Percentiles rank a stretch among this genome's conserved stretches.
These are phyloP conservation scores for Coracopsis vasa DNA, from an alignment of 2,113 vertebrate species.

Conservation along the genomic window DNA sequence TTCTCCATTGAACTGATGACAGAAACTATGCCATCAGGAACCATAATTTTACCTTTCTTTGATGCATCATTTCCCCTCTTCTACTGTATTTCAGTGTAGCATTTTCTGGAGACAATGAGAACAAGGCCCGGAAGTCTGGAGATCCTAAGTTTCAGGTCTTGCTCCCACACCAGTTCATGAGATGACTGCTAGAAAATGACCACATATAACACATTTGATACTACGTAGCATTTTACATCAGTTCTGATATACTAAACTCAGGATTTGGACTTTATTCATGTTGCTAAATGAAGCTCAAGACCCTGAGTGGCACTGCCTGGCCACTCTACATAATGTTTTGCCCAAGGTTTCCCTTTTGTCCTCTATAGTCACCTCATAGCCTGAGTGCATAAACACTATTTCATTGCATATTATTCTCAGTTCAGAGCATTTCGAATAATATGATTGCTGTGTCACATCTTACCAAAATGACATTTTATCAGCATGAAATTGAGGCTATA, in stretches of 20 bases:
- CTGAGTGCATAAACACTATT: not conserved
- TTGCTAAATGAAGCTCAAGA: not conserved
- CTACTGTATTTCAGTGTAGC: not conserved
- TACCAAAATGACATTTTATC: conserved; percentile 16
- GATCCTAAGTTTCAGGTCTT: not conserved
- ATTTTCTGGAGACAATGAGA: not conserved
- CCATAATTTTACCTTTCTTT: not conserved
- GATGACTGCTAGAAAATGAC: not conserved
- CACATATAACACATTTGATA: not conserved
- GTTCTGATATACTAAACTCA: not conserved
- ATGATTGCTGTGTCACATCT: not conserved
- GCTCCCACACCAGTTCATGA: not conserved
- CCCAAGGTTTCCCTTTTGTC: not conserved
- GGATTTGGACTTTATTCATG: not conserved
- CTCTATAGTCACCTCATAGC: not conserved
- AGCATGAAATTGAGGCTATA: not conserved
- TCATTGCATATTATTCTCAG: not conserved
- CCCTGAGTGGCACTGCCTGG: not conserved
- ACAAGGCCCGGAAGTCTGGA: not conserved
- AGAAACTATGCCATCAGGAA: not conserved
- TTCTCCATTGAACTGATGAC: not conserved
- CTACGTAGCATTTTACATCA: not conserved
- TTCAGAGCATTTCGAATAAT: conserved; percentile 4
- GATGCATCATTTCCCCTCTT: not conserved
- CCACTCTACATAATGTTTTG: not conserved